Conservation (phyloP, 2,888 invertebrate genomes). For the Meganola albula region DNA sequence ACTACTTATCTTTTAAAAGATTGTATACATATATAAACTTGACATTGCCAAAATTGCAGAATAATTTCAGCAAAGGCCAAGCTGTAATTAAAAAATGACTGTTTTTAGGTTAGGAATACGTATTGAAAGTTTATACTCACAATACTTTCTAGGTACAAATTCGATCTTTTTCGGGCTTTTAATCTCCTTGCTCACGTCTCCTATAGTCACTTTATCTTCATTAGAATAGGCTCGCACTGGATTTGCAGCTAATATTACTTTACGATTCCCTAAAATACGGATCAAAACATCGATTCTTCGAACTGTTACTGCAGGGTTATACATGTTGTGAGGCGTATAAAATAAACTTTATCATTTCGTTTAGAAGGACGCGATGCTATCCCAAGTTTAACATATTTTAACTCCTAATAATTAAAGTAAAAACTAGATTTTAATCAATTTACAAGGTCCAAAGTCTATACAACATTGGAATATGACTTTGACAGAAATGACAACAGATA, state of each 20-base stretch:
- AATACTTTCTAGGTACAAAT: constrained; percentile 89
- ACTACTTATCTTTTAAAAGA: no score
- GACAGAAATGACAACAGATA: no score
- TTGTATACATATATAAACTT: no score
- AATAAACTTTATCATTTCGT: no score
- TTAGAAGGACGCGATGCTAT: no score
- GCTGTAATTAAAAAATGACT: neutral
- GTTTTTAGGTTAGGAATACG: constrained; percentile 31
- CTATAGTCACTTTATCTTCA: constrained; percentile 82
- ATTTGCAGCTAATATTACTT: constrained; percentile 54
- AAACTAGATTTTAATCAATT: no score
- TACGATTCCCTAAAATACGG: constrained; percentile 63
- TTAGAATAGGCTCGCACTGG: constrained; percentile 62
- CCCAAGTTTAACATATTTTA: no score
- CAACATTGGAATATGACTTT: no score
- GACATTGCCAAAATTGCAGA: no score
- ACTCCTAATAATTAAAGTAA: no score
- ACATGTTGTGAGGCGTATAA: constrained; percentile 40
- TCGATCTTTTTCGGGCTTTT: constrained; percentile 81
- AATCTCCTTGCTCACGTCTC: constrained; percentile 82
- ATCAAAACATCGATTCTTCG: constrained; percentile 71
- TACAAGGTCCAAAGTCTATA: constrained; percentile 62
- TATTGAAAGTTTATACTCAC: constrained; percentile 79
- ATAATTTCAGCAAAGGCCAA: neutral
- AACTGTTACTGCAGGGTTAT: constrained; percentile 60